A percentile compares a stretch with the other conserved stretches of the same genome.
Evolutionary conservation across 2,797 vertebrate genomes (phyloP).

Genomic region (Caiman crocodilus): DNA sequence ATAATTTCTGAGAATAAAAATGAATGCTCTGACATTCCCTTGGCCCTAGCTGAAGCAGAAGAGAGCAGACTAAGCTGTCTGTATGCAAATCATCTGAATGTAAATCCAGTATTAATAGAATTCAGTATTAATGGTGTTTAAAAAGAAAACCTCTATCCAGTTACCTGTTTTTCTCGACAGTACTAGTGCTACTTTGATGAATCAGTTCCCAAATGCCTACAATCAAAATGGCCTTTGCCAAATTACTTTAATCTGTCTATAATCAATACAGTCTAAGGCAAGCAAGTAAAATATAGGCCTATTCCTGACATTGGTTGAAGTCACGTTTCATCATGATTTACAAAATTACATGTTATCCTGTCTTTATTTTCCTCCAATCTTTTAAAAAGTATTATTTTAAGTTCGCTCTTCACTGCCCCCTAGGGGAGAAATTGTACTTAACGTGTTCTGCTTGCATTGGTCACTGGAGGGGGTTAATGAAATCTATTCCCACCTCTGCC

Average conservation of each 20-base stretch:
- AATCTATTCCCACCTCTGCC: not conserved
- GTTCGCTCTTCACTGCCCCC: not conserved
- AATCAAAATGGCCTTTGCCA: not conserved
- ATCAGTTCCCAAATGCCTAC: not conserved
- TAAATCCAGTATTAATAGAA: not conserved
- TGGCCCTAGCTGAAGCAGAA: not conserved
- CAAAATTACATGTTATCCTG: not conserved
- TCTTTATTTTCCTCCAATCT: not conserved
- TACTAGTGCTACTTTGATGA: not conserved
- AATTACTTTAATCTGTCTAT: not conserved
- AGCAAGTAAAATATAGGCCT: not conserved
- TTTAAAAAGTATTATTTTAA: not conserved
- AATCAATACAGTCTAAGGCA: slow-evolving; percentile 3
- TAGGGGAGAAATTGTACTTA: not conserved
- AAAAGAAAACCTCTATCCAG: not conserved
- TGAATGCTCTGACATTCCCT: not conserved
- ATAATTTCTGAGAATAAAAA: not conserved
- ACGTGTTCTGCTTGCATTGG: fast-evolving
- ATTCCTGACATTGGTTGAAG: slow-evolving; percentile 31
- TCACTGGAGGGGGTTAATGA: not conserved
- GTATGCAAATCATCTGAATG: not conserved
- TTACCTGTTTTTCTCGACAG: not conserved
- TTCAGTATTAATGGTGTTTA: not conserved
- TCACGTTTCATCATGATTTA: not conserved
- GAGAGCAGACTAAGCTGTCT: not conserved